Conservation (phyloP, 1,140 invertebrate genomes). For the Rhizoglyphus robini region DNA sequence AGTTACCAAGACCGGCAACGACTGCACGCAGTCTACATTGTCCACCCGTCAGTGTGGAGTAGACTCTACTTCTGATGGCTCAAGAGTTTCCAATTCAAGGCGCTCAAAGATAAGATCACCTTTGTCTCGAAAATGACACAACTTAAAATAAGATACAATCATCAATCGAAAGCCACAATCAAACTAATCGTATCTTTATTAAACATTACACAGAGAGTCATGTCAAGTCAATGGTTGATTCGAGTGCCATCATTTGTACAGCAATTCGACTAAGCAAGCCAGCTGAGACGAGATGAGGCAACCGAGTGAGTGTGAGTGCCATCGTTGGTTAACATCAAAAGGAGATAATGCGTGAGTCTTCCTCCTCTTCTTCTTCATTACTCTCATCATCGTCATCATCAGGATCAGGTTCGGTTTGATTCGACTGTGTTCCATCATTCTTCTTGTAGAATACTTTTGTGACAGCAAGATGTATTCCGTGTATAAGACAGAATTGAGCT, state of each 20-base stretch:
- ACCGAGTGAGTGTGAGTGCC: too few species aligned
- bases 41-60: conserved; percentile 94
- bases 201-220: too few species aligned
- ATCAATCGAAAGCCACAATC: conserved; percentile 77
- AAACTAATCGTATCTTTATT: too few species aligned
- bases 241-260: conserved; percentile 87
- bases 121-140: conserved; percentile 77
- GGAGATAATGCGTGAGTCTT: too few species aligned
- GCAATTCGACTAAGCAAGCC: conserved; percentile 77
- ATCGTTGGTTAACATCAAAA: neutral
- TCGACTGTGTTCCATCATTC: too few species aligned
- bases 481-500: too few species aligned
- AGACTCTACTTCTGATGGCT: conserved; percentile 97
- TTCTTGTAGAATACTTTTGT: too few species aligned
- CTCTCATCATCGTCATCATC: too few species aligned
- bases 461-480: too few species aligned
- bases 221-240: too few species aligned
- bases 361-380: too few species aligned
- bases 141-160: conserved; percentile 70
- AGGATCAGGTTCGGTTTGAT: too few species aligned
- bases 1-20: conserved; percentile 99
- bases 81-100: conserved; percentile 87
- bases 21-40: conserved; percentile 90
- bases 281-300: neutral
- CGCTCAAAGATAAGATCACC: conserved; percentile 84